A percentile compares a stretch with the other conserved stretches of the same genome.
Conservation (phyloP, 2,888 invertebrate genomes). For the Aphelenchoides bicaudatus region DNA sequence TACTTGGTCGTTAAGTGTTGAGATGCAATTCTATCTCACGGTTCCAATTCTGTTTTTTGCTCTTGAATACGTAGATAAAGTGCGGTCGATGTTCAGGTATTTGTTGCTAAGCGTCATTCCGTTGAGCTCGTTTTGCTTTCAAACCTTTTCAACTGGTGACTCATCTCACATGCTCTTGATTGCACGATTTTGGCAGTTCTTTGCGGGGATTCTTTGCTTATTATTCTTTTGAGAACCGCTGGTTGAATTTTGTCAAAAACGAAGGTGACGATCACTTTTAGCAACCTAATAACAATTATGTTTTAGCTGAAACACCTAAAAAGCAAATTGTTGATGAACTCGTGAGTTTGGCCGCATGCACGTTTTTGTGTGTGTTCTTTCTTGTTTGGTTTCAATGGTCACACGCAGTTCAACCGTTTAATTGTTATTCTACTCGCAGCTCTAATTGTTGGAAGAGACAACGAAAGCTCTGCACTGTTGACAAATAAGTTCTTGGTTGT, state of each 20-base stretch:
- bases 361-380: too few species aligned
- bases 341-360: too few species aligned
- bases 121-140: background rate
- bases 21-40: constrained; percentile 2
- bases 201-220: constrained; percentile 1
- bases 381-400: too few species aligned
- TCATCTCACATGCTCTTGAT: background rate
- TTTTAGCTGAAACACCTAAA: too few species aligned
- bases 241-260: background rate
- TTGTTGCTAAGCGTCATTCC: background rate
- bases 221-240: background rate
- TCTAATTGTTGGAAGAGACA: constrained; percentile 4
- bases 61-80: background rate
- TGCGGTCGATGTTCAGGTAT: background rate
- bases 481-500: background rate
- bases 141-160: background rate
- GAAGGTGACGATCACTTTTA: too few species aligned
- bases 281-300: too few species aligned
- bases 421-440: background rate
- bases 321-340: too few species aligned
- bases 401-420: constrained; percentile 4
- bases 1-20: constrained; percentile 3
- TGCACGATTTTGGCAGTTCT: constrained; percentile 7
- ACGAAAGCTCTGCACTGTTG: background rate
- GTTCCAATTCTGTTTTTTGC: background rate